Conservation (phyloP, 1,140 invertebrate genomes). For the Pogonomyrmex californicus region DNA sequence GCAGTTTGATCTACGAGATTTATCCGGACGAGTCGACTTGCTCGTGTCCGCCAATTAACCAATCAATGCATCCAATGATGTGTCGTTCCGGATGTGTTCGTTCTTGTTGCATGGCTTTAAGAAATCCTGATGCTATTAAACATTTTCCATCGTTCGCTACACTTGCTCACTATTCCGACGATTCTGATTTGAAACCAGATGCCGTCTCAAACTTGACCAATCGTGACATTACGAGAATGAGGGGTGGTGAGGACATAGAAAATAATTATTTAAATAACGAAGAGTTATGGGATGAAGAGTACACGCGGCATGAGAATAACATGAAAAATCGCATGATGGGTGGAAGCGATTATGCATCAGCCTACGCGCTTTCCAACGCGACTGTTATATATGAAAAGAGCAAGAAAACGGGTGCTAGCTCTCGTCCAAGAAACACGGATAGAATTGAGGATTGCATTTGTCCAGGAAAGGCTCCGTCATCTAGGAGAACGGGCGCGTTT, state of each 20-base stretch:
- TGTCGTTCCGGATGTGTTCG: slow-evolving; percentile 75
- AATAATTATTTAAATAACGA: slow-evolving; percentile 10
- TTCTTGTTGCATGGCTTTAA: slow-evolving; percentile 72
- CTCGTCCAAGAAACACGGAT: slow-evolving; percentile 4
- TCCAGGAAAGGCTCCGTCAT: slow-evolving; percentile 60
- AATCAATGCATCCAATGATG: slow-evolving; percentile 59
- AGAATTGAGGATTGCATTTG: slow-evolving; percentile 62
- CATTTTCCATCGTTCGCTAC: not conserved
- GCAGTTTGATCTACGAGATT: slow-evolving; percentile 74
- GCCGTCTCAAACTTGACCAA: not conserved
- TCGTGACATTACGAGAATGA: slow-evolving; percentile 21
- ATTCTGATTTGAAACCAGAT: not conserved
- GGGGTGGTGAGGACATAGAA: slow-evolving; percentile 60
- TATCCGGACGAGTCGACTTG: slow-evolving; percentile 80
- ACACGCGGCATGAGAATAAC: slow-evolving; percentile 48
- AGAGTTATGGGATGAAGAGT: slow-evolving; percentile 48
- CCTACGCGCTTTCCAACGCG: not conserved
- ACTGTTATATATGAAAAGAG: not conserved
- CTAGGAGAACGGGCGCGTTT: slow-evolving; percentile 41
- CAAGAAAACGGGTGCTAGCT: not conserved
- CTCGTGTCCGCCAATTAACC: slow-evolving; percentile 65
- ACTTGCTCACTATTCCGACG: slow-evolving; percentile 6
- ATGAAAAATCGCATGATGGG: slow-evolving; percentile 61
- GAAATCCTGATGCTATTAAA: slow-evolving; percentile 48
- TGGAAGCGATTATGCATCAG: slow-evolving; percentile 44